phyloP scores from a whole-genome alignment of 2,797 vertebrate genomes.

The Chromobotia macracanthus region DNA sequence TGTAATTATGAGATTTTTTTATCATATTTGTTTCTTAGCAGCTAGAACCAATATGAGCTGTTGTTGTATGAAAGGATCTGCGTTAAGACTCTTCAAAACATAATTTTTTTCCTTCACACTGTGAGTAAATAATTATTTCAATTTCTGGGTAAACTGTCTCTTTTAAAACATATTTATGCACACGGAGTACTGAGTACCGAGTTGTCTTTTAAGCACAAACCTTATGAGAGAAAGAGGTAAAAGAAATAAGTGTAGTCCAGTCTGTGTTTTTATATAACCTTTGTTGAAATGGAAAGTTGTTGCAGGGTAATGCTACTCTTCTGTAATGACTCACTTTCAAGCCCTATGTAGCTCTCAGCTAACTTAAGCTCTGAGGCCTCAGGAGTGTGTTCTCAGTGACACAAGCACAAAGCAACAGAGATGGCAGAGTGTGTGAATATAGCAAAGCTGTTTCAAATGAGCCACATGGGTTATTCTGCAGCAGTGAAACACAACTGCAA shows the following conservation, averaged over 20 bases:
- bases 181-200: neutral
- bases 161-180: neutral
- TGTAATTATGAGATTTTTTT: too few relatives aligned
- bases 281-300: too few relatives aligned
- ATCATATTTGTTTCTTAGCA: too few relatives aligned
- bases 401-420: slow-evolving; percentile 16
- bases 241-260: neutral
- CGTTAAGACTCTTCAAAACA: too few relatives aligned
- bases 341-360: too few relatives aligned
- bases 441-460: slow-evolving; percentile 1
- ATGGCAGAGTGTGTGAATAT: neutral
- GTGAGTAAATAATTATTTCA: neutral
- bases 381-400: slow-evolving; percentile 20
- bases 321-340: too few relatives aligned
- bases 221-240: neutral
- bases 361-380: neutral
- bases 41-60: too few relatives aligned
- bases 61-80: too few relatives aligned
- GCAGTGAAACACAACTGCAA: neutral
- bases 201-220: neutral
- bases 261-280: too few relatives aligned
- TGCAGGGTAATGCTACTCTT: too few relatives aligned
- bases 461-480: too few relatives aligned
- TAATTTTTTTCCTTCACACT: too few relatives aligned
- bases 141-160: neutral